Evolutionary conservation across 2,797 vertebrate genomes (phyloP), one percentile per base, ranked within the genome.

Genomic region (Prunella strophiata): DNA sequence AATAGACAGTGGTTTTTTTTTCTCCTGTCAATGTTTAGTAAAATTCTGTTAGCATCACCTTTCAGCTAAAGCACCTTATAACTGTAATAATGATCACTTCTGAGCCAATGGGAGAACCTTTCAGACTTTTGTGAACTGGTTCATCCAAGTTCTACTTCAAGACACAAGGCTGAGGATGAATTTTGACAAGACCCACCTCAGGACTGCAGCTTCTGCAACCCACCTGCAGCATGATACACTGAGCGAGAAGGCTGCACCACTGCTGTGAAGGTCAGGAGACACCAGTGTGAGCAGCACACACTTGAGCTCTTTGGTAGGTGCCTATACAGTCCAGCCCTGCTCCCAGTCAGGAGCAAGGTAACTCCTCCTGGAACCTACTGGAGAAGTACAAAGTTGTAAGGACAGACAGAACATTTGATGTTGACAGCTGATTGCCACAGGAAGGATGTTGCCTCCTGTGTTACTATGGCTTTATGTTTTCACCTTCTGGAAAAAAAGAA

Each of bases 121-220:
- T 91, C 79, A 72, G 66, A 81, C 36, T 75, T 50, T 3, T 86
- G 66, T 78, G 61, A 88, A 77, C 67, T 76, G 63, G 7, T 91
- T 96, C 81, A 71, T 66, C 42, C 52, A 50, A 43, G 42, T 48
- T 84, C 27, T n/a, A 18, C 42, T 80, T 59, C 36, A 85, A 88
- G 48, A 47, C 36, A 82, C 0, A 4, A n/a, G 43, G 54, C 25
- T 73, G 85, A 86, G 63, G 52, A 84, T 92, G 54, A 83, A 72
- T 94, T 97, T 80, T 81, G 16, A 76, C 94, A 92, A 34, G 50
- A 81, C 22, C 3, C 55, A 47, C 40, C 91, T 96, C 73, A 74
- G 76, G 55, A 68, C 68, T 76, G 50, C 43, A 34, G 34, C 51
- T 92, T 90, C 86, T 94, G 71, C 67, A 62, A 20, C 17, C 26